These are phyloP conservation scores for Rhinopithecus roxellana DNA, from an alignment of 2,113 vertebrate genomes.

Conservation along the genomic window DNA sequence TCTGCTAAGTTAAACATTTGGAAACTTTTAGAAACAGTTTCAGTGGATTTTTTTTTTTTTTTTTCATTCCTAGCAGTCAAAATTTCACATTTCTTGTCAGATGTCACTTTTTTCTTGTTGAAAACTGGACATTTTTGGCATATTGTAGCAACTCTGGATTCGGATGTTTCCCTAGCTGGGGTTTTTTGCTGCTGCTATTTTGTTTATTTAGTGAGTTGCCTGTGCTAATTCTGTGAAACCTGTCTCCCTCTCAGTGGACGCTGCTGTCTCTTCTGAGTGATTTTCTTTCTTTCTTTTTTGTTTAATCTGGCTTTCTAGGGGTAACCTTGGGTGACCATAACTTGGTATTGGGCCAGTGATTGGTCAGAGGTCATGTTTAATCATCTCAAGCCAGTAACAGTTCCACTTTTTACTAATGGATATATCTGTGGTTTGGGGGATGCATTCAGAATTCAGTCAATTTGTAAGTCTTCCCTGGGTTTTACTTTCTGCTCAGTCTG, in stretches of 20 bases:
- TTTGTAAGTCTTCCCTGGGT: neutral
- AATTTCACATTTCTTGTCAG: neutral
- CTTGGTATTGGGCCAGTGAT: neutral
- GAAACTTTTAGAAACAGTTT: neutral
- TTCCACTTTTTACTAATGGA: neutral
- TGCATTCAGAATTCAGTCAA: neutral
- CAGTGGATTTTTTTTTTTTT: neutral
- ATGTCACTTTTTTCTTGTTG: neutral
- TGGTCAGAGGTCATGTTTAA: neutral
- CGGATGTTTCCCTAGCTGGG: neutral
- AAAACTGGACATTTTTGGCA: neutral
- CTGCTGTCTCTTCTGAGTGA: neutral
- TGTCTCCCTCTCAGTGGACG: neutral
- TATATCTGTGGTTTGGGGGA: neutral
- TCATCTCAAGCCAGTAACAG: neutral
- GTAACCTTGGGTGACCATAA: neutral
- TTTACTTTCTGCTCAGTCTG: neutral
- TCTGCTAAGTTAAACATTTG: neutral
- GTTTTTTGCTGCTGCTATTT: neutral
- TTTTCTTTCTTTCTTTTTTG: neutral
- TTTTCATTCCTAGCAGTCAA: neutral
- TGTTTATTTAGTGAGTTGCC: neutral
- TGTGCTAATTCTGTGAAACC: neutral
- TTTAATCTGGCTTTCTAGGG: neutral
- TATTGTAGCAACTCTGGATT: neutral